A percentile compares a stretch with the other conserved stretches of the same genome.
These are phyloP conservation scores for Prionailurus viverrinus DNA, from an alignment of 2,113 vertebrate genomes.

Conservation along the genomic window DNA sequence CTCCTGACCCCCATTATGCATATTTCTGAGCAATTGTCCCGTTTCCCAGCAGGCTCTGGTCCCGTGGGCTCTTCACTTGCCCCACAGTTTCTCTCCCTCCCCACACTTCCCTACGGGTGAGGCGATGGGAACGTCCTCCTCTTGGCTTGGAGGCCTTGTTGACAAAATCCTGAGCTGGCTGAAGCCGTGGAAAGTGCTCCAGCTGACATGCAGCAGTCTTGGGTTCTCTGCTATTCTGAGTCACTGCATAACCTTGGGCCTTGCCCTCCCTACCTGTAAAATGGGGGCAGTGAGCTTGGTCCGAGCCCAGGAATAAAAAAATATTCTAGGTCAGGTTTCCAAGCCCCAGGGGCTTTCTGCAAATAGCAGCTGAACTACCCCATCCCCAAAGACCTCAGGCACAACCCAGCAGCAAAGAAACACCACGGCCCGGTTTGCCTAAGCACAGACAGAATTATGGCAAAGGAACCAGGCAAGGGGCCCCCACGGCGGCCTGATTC, in stretches of 20 bases:
- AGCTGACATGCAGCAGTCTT: not conserved
- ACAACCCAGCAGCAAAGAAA: not conserved
- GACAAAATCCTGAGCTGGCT: not conserved
- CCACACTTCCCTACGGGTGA: not conserved
- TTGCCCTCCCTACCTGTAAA: slow-evolving; percentile 14
- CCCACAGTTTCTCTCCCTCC: not conserved
- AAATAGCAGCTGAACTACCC: not conserved
- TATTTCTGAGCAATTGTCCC: not conserved
- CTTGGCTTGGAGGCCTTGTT: not conserved
- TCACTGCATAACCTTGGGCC: not conserved
- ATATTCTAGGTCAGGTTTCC: not conserved
- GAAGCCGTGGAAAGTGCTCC: not conserved
- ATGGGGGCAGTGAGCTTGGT: not conserved
- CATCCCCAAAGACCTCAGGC: not conserved
- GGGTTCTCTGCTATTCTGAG: not conserved
- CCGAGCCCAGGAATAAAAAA: not conserved
- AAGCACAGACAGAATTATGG: not conserved
- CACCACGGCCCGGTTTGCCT: not conserved
- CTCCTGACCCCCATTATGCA: not conserved
- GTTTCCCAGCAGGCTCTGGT: not conserved
- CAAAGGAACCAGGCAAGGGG: not conserved
- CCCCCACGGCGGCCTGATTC: not conserved
- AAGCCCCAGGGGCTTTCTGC: not conserved
- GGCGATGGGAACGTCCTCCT: not conserved
- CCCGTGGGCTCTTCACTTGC: not conserved